Evolutionary conservation across 2,797 vertebrate genomes (phyloP).

Genomic region (Numenius phaeopus): DNA sequence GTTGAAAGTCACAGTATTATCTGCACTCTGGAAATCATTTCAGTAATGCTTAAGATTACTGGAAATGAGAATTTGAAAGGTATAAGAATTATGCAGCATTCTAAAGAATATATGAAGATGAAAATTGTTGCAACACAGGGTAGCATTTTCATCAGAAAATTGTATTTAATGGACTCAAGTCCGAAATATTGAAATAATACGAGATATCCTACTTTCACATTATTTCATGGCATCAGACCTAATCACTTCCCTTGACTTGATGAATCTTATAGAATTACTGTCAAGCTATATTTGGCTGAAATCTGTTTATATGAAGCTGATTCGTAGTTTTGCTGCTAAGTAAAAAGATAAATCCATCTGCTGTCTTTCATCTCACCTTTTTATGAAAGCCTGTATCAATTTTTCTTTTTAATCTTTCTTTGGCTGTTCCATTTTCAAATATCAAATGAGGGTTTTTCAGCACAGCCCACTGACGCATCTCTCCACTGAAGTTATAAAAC

Average conservation of each 20-base stretch:
- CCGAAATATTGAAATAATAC: slow-evolving; percentile 46
- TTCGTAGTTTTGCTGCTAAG: slow-evolving; percentile 74
- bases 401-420: slow-evolving; percentile 53
- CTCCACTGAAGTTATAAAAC: slow-evolving; percentile 57
- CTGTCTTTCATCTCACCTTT: slow-evolving; percentile 79
- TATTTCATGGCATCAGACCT: slow-evolving; percentile 65
- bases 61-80: slow-evolving; percentile 1
- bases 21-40: background rate
- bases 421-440: slow-evolving; percentile 71
- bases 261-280: slow-evolving; percentile 75
- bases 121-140: background rate
- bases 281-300: slow-evolving; percentile 76
- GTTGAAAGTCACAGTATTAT: background rate
- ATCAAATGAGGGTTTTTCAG: slow-evolving; percentile 68
- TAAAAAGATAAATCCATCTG: slow-evolving; percentile 79
- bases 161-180: slow-evolving; percentile 35
- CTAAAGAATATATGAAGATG: background rate
- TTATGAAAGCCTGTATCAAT: slow-evolving; percentile 60
- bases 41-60: background rate
- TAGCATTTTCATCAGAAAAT: slow-evolving; percentile 30
- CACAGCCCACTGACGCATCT: slow-evolving; percentile 53
- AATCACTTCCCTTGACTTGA: slow-evolving; percentile 71
- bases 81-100: background rate
- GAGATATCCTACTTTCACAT: slow-evolving; percentile 32
- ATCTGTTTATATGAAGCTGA: slow-evolving; percentile 78